These are phyloP conservation scores for Zygothrica quintamaculata DNA, from an alignment of 2,888 invertebrate species.

Conservation along the genomic window DNA sequence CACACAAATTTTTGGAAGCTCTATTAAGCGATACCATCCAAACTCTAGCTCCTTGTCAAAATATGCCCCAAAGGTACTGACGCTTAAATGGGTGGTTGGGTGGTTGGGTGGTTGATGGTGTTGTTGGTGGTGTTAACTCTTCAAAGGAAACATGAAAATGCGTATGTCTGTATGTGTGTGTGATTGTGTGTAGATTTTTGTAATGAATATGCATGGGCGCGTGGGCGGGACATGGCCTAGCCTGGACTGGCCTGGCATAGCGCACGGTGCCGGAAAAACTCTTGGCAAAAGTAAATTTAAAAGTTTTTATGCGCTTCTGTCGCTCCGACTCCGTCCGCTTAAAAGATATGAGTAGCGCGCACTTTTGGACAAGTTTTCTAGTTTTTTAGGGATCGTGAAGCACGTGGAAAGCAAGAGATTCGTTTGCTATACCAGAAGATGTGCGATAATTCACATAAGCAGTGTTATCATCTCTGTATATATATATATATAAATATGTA, in stretches of 20 bases:
- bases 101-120: not conserved
- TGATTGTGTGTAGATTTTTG: conserved; percentile 52
- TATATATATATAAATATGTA: conserved; percentile 4
- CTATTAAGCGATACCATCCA: conserved; percentile 67
- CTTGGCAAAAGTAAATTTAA: conserved; percentile 80
- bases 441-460: conserved; percentile 80
- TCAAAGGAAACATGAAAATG: conserved; percentile 62
- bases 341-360: conserved; percentile 72
- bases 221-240: conserved; percentile 6
- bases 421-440: conserved; percentile 65
- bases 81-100: not conserved
- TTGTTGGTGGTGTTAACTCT: conserved; percentile 45
- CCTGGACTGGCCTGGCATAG: conserved; percentile 4
- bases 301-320: conserved; percentile 65
- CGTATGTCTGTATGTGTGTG: conserved; percentile 32
- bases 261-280: conserved; percentile 65
- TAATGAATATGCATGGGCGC: conserved; percentile 76
- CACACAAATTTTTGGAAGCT: conserved; percentile 72
- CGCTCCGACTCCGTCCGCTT: conserved; percentile 25
- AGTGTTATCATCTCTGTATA: conserved; percentile 68
- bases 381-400: conserved; percentile 45
- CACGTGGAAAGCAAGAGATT: conserved; percentile 42
- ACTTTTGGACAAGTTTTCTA: conserved; percentile 77
- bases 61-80: conserved; percentile 24
- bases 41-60: not conserved